Base-by-base conservation (phyloP, 2,888 invertebrate species). In the Schrankia costaestrigalis region DNA sequence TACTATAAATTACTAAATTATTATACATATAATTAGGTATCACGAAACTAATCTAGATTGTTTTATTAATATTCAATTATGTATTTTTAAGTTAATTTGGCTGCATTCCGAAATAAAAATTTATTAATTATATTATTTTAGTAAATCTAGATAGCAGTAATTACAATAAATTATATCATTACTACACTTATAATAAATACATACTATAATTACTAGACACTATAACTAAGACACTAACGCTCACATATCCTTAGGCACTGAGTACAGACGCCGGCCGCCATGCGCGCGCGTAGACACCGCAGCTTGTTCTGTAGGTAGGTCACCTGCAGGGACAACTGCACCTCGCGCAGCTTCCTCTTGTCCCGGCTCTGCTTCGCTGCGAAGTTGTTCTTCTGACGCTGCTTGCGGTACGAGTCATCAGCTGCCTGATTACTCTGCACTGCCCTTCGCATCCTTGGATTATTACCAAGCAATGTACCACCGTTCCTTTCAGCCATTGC, bases 281-380 rank as follows among this genome's bases (percentile, higher is more conserved):
- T 78, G 64, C 93, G 92, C 32, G 92, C 92, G 32, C 92, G 89
- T 11, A 97, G 76, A 67, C 93, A 92, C n/a, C 93, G 88, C 75
- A 96, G 94, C 77, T 97, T 96, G 56, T 94, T 93, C 72, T 97
- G 96, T 10, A 98, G 86, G 58, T 93, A 94, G 0, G 95, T 94
- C 0, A 96, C 96, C 36, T 96, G 89, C 22, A 97, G 93, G 0
- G 97, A 96, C 30, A 97, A 93, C 57, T 97, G 96, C 52, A 97
- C 96, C 73, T 98, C 98, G 63, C 97, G 96, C 14, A 94, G 92
- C 51, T 96, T 89, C 35, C 98, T 89, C 1, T 96, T 93, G 66
- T 98, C 97, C 8, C 98, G 89, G 0, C 97, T 97, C 51, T 97
- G 90, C 72, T 98, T 98, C 0, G 98, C 98, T 0, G 98, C 98